Evolutionary conservation across 2,113 vertebrate species (phyloP).

Genomic region (Phyllopteryx taeniolatus): DNA sequence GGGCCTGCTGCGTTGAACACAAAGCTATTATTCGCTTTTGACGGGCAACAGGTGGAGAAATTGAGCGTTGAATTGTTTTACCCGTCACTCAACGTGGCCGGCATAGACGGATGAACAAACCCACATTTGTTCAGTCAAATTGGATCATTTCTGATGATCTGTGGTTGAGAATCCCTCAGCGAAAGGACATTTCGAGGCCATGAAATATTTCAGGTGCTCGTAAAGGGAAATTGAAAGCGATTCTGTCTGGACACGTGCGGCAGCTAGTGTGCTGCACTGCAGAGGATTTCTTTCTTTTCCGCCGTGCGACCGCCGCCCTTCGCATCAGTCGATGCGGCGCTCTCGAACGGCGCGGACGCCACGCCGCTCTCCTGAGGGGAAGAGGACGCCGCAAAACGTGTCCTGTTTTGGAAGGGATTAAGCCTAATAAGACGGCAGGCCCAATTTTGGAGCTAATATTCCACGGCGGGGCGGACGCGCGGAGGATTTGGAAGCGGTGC

Average conservation of each 20-base stretch:
- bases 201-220: neutral
- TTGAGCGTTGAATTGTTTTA: neutral
- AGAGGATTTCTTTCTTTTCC: neutral
- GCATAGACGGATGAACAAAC: no score
- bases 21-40: neutral
- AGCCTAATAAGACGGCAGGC: slow-evolving; percentile 31
- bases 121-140: neutral
- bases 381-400: slow-evolving; percentile 1
- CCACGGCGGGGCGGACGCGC: slow-evolving; percentile 38
- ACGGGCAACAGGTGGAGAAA: neutral
- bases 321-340: slow-evolving; percentile 24
- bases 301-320: neutral
- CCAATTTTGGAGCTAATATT: slow-evolving; percentile 55
- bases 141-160: neutral
- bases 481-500: slow-evolving; percentile 27
- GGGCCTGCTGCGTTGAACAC: neutral
- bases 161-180: neutral
- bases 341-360: no score
- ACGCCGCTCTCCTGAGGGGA: slow-evolving; percentile 25
- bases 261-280: neutral
- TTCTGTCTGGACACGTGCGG: neutral
- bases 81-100: no score
- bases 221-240: neutral
- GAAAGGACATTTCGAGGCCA: neutral
- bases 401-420: neutral